A percentile compares a stretch with the other conserved stretches of the same genome.
Evolutionary conservation across 2,888 invertebrate species (phyloP).

Genomic region (Charanyca ferruginea): DNA sequence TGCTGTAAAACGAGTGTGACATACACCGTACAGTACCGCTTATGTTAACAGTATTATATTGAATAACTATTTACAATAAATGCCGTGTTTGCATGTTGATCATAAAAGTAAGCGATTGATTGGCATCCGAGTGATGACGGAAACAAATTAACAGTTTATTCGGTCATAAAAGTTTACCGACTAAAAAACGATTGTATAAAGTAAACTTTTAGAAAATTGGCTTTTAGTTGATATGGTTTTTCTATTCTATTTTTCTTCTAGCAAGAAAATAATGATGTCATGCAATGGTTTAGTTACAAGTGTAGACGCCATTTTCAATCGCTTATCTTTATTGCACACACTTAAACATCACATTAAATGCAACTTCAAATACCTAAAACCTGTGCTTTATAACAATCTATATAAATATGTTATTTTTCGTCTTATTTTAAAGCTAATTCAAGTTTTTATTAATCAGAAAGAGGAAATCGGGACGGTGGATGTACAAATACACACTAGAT

Average conservation of each 20-base stretch:
- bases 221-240: constrained; percentile 51
- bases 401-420: constrained; percentile 87
- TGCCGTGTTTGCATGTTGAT: constrained; percentile 44
- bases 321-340: constrained; percentile 41
- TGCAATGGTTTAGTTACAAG: constrained; percentile 51
- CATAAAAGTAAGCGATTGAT: constrained; percentile 41
- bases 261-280: constrained; percentile 25
- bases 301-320: constrained; percentile 27
- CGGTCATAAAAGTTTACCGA: constrained; percentile 33
- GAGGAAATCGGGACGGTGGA: constrained; percentile 90
- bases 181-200: constrained; percentile 37
- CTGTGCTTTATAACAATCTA: constrained; percentile 91
- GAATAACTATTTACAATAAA: constrained; percentile 88
- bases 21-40: constrained; percentile 87
- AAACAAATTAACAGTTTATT: constrained; percentile 31
- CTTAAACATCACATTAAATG: constrained; percentile 76
- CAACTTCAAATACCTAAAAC: constrained; percentile 89
- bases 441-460: constrained; percentile 84
- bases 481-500: constrained; percentile 82
- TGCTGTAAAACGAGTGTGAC: constrained; percentile 91
- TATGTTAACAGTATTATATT: constrained; percentile 81
- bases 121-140: constrained; percentile 28
- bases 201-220: constrained; percentile 44
- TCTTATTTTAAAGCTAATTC: constrained; percentile 88
- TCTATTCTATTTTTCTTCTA: constrained; percentile 36